Evolutionary conservation across 2,888 invertebrate species (phyloP), one percentile per base, ranked within the genome.

Genomic region (Leucoptera coffeella): DNA sequence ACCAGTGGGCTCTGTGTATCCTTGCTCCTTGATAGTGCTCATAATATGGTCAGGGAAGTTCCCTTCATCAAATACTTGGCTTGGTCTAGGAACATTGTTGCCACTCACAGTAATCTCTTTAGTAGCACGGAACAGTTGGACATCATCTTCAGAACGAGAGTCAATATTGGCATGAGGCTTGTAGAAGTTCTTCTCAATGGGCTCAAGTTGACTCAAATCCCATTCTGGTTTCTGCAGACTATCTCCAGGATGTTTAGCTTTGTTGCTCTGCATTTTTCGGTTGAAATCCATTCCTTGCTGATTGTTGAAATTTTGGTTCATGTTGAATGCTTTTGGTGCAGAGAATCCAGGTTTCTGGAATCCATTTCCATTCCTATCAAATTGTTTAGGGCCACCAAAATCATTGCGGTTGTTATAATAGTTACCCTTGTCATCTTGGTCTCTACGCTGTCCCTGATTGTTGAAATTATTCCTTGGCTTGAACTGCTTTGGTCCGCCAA

Each of bases 141-240:
- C 80, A 33, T 91, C 90, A 27, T 82, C 78, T 31, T 79, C 73
- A 23, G 78, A 72, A 31, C 85, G 77, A 25, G 73, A 73, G 30
- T 80, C 62, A 19, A 82, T 79, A 57, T 83, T 80, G 24, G 78
- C 76, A 51, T 88, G 85, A 22, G 92, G 89, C 36, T 80, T 77
- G 52, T 95, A 95, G 47, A 96, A 90, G 56, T 94, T 85, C 67
- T 96, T 96, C 39, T 85, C 76, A 48, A 96, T 93, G 7, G 85
- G 84, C 39, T 83, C 80, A 35, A 96, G 65, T 33, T 75, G 72
- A 26, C 51, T 40, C 37, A 82, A 42, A 38, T 92, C 89, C 95
- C 95, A 96, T 37, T 77, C 77, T 4, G 93, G 92, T 44, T 87
- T 89, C 10, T 78, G 73, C 34, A 86, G 57, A 37, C 74, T 75